Evolutionary conservation across 2,888 invertebrate species (phyloP).

Genomic region (Norana najaformis): DNA sequence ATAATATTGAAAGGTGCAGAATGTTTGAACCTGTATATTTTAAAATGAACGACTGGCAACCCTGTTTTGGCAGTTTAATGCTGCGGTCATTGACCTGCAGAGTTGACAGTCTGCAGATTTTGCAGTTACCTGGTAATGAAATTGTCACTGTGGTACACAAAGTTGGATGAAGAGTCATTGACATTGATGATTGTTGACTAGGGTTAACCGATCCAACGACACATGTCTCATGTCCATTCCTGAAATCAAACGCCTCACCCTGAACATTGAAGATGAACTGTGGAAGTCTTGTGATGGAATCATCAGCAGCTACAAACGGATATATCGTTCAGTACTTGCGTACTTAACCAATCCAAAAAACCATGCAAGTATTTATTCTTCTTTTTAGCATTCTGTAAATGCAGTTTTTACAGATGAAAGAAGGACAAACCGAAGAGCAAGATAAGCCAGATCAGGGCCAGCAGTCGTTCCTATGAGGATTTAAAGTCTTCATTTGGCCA

Average conservation of each 20-base stretch:
- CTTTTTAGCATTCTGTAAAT: background rate
- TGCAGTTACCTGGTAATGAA: too few species aligned
- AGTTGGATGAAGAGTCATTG: background rate
- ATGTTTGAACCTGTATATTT: too few species aligned
- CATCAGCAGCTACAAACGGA: background rate
- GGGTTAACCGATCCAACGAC: background rate
- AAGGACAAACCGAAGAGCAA: background rate
- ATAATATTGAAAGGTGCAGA: too few species aligned
- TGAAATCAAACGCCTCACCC: constrained; percentile 9
- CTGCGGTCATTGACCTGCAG: too few species aligned
- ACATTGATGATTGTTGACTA: background rate
- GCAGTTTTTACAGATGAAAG: background rate
- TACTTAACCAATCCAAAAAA: background rate
- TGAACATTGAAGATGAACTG: constrained; percentile 7
- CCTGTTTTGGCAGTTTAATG: too few species aligned
- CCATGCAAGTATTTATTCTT: background rate
- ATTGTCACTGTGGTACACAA: too few species aligned
- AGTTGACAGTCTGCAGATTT: too few species aligned
- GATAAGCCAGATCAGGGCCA: background rate
- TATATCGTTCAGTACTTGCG: background rate
- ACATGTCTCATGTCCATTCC: background rate
- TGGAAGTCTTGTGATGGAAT: background rate
- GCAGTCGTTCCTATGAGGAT: background rate
- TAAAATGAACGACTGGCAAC: too few species aligned
- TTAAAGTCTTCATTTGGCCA: too few species aligned